Evolutionary conservation across 2,113 vertebrate species (phyloP), one percentile per base, ranked within the genome.

Genomic region (Chauna torquata): DNA sequence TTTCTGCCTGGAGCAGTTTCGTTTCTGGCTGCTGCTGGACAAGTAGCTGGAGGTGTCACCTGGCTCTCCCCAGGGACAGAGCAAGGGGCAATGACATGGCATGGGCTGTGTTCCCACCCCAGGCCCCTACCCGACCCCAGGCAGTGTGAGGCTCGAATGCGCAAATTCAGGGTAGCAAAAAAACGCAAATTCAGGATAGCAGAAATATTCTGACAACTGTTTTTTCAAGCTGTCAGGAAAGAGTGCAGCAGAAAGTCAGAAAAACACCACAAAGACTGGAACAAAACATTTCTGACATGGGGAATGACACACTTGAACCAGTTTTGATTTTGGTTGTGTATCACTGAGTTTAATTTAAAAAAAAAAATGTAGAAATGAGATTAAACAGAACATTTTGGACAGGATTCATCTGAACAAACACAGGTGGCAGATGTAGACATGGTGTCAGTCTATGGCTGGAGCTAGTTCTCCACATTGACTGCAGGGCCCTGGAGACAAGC

Each of bases 61-160:
- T 11, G 16, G 34, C 24, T 42, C 27, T 30, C 32, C 40, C 40
- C 42, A 66, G 40, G 54, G 54, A 16, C 70, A 12, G 13, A 2
- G 3, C 75, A 45, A 54, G 30, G 47, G 50, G 30, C 24, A 9
- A 0, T 16, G 40, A n/a, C 13, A 0, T 9, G 15, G 9, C 27
- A 42, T 3, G 42, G 30, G 25, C 36, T 36, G 11, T 38, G n/a
- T 12, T 18, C 57, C 44, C 20, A 54, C 24, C 68, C 13, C 44
- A n/a, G 18, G 5, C 8, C 4, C 36, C 42, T 47, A 25, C 61
- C 49, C 30, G 19, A 25, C 8, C 50, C 38, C 17, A 20, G 36
- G 25, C 55, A 64, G 28, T 12, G 16, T 7, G 5, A 66, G 55
- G 10, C n/a, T 28, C 18, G 57, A 92, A 20, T 4, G 8, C 49